Conservation (phyloP, 2,888 invertebrate species). For the Penaeus monodon region DNA sequence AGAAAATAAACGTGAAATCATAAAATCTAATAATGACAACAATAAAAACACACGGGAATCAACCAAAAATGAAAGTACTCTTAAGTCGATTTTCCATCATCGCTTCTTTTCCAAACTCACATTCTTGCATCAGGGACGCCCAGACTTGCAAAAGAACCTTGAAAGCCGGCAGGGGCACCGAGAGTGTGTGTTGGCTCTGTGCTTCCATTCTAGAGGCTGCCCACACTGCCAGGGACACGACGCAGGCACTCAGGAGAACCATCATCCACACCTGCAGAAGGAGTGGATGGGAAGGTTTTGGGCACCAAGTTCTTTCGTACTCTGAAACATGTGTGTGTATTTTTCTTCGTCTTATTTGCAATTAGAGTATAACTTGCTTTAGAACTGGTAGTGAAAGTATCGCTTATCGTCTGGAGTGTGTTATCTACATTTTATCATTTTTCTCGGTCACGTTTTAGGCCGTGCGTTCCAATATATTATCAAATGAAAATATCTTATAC, state of each 20-base stretch:
- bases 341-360: no score
- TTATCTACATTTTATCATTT: no score
- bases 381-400: no score
- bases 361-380: no score
- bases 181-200: background rate
- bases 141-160: constrained; percentile 31
- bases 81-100: background rate
- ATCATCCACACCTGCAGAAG: constrained; percentile 37
- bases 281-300: background rate
- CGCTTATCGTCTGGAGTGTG: no score
- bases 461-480: no score
- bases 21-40: no score
- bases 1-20: no score
- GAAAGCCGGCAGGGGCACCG: background rate
- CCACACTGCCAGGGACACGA: constrained; percentile 26
- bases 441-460: no score
- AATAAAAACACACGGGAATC: no score
- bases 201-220: constrained; percentile 7
- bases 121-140: constrained; percentile 33
- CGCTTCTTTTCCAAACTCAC: constrained; percentile 14
- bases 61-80: no score
- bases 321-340: background rate
- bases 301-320: background rate
- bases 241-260: background rate
- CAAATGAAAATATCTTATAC: no score